Evolutionary conservation across 1,140 invertebrate species (phyloP), one percentile per base, ranked within the genome.

Genomic region (Ctenoplectra terminalis): DNA sequence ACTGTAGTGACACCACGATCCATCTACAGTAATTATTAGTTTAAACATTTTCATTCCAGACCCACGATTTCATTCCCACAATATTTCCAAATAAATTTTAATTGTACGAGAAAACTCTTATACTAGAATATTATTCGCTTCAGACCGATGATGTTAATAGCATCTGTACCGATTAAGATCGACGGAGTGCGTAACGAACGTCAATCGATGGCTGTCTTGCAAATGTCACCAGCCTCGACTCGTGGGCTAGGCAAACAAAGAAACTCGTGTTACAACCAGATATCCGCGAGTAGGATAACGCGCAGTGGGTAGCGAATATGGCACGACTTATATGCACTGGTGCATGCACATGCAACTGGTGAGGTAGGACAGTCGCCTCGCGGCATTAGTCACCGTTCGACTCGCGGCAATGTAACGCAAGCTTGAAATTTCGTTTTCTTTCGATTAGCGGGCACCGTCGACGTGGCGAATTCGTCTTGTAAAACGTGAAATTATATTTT

Each of bases 351-450:
- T 67, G 79, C 72, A 82, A 74, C 56, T 26, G 70, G 63, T 7
- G 56, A 86, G 81, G 80, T 79, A 86, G 74, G 66, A 86, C 50
- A 85, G 48, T 56, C 73, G 74, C 43, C 78, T 67, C 66, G 66
- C 54, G 46, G 83, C 77, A 87, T 90, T 88, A 89, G 89, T 90
- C 89, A 90, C 54, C 85, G 81, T 88, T 89, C 85, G 82, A 69
- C 85, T 85, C 63, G 64, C 70, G 70, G 50, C 79, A 50, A 77
- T 50, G 64, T 54, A 79, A 79, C 71, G 64, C 13, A 52, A 46
- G 17, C 54, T 34, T 58, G 66, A 77, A 87, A 87, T 83, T 87
- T 86, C 63, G 70, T 82, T 85, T 78, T 77, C 66, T 74, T 46
- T 23, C 23, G 17, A 8, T 13, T 1, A n/a, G 7, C 56, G 23